These are phyloP conservation scores for Carettochelys insculpta DNA, from an alignment of 2,113 vertebrate genomes.

Conservation along the genomic window DNA sequence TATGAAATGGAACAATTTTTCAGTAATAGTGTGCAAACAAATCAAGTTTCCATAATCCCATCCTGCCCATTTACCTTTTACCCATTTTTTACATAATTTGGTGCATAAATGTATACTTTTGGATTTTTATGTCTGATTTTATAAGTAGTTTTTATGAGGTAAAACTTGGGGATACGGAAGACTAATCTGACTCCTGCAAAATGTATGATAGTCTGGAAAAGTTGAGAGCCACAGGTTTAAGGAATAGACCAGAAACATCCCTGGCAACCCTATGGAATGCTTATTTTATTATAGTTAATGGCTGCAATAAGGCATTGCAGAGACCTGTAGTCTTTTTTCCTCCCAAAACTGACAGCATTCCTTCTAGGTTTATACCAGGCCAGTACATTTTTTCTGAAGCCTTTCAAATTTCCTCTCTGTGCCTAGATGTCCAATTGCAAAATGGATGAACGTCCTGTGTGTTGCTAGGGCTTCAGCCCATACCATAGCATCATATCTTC, in stretches of 20 bases:
- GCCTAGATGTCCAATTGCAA: background rate
- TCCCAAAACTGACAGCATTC: background rate
- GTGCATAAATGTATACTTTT: too few species aligned
- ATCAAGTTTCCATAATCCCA: too few species aligned
- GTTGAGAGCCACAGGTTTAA: background rate
- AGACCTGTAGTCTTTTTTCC: background rate
- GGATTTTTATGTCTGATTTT: too few species aligned
- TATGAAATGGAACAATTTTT: too few species aligned
- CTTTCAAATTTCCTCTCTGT: background rate
- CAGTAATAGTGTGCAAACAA: too few species aligned
- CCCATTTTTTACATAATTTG: too few species aligned
- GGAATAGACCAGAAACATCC: background rate
- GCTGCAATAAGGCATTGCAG: background rate
- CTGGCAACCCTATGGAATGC: background rate
- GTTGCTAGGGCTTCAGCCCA: background rate
- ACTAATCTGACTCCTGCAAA: too few species aligned
- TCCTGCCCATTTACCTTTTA: too few species aligned
- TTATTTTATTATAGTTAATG: background rate
- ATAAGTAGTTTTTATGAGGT: too few species aligned
- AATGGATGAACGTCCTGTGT: background rate
- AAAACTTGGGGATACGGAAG: too few species aligned
- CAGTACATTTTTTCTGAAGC: background rate
- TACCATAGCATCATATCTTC: too few species aligned
- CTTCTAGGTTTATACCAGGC: background rate
- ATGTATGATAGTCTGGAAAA: too few species aligned